Evolutionary conservation across 2,888 invertebrate genomes (phyloP).

Genomic region (Chironomus riparius): DNA sequence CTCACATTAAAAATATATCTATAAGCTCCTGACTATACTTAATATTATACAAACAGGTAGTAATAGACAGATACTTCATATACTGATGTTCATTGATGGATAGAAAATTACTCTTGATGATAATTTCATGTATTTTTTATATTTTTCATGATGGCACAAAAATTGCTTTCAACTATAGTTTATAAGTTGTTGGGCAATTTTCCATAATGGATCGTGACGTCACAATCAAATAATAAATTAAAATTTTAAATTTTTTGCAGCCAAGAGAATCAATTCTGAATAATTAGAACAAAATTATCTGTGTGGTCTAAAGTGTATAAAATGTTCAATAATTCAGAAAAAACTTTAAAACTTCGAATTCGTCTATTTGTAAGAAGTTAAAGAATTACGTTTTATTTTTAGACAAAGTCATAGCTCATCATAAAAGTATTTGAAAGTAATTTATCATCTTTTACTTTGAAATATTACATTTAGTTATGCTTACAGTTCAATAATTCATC

Average conservation of each 20-base stretch:
- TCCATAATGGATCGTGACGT: constrained; percentile 14
- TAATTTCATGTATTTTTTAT: constrained; percentile 13
- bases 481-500: not conserved
- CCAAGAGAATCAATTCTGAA: not conserved
- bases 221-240: not conserved
- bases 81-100: not conserved
- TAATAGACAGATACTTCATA: not conserved
- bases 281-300: not conserved
- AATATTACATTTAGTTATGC: not conserved
- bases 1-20: not conserved
- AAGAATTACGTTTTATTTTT: too few species aligned
- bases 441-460: not conserved
- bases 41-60: not conserved
- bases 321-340: too few species aligned
- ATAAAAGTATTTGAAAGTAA: too few species aligned
- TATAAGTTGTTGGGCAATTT: not conserved
- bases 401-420: too few species aligned
- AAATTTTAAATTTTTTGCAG: not conserved
- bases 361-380: too few species aligned
- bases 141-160: not conserved
- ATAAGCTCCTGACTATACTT: not conserved
- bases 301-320: not conserved
- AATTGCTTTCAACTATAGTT: not conserved
- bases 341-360: too few species aligned
- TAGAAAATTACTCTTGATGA: constrained; percentile 15